Percentiles rank a stretch among this genome's conserved stretches.
Evolutionary conservation across 2,113 vertebrate genomes (phyloP).

Genomic region (Amblyornis subalaris): DNA sequence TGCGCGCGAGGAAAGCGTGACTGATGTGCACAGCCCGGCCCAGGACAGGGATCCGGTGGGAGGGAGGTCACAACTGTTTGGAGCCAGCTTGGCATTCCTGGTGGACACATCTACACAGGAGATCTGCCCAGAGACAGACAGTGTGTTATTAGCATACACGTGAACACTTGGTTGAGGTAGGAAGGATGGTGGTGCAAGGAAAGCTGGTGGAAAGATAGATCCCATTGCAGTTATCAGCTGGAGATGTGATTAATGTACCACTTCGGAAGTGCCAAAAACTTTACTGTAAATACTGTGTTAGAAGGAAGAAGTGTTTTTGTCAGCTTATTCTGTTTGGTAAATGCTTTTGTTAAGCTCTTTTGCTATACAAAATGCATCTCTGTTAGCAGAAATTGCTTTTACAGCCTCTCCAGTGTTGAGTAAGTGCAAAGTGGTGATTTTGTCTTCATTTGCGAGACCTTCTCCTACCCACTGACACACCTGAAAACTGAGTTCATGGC

Average conservation of each 20-base stretch:
- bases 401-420: neutral
- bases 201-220: neutral
- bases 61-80: neutral
- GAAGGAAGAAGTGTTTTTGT: neutral
- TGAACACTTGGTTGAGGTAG: neutral
- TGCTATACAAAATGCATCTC: neutral
- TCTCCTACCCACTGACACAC: neutral
- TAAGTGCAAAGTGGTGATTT: neutral
- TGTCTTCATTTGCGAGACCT: neutral
- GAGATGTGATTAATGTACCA: neutral
- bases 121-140: neutral
- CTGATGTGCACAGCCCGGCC: fast-evolving
- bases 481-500: neutral
- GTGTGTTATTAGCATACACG: fast-evolving
- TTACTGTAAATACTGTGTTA: neutral
- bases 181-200: neutral
- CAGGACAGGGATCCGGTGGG: fast-evolving
- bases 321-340: neutral
- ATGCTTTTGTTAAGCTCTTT: neutral
- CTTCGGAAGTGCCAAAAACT: neutral
- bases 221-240: neutral
- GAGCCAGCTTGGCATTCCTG: neutral
- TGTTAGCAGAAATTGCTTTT: neutral
- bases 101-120: neutral
- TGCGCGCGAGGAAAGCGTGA: neutral